Percentiles rank a stretch among this genome's conserved stretches.
These are phyloP conservation scores for Pterocles burchelli DNA, from an alignment of 2,113 vertebrate species.

Conservation along the genomic window DNA sequence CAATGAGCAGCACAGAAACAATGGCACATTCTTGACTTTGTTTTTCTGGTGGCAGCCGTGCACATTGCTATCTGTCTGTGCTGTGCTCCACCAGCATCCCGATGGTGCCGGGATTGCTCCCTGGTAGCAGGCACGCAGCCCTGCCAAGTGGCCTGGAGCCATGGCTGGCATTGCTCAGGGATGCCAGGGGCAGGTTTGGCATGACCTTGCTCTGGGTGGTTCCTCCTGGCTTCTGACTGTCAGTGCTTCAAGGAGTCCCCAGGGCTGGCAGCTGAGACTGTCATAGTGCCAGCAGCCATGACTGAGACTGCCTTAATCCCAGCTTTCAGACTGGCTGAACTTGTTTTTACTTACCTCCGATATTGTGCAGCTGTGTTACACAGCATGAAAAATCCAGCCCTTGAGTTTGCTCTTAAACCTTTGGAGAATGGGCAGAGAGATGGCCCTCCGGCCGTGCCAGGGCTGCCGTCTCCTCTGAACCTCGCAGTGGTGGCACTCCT, in stretches of 20 bases:
- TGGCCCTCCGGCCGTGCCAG: neutral
- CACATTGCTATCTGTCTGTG: neutral
- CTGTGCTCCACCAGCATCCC: accelerated
- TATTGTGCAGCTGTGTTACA: neutral
- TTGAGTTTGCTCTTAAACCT: neutral
- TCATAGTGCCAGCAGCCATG: neutral
- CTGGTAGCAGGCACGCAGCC: neutral
- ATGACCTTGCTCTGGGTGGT: neutral
- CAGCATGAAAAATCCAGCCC: neutral
- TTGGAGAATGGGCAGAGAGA: neutral
- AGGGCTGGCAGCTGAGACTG: accelerated
- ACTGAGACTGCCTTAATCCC: neutral
- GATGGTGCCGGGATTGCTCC: neutral
- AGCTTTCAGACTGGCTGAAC: neutral
- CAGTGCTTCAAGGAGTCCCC: neutral
- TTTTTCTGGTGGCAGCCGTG: neutral
- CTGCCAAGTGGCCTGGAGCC: neutral
- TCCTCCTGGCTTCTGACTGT: neutral
- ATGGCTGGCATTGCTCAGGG: neutral
- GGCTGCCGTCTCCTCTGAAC: neutral
- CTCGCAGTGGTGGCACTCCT: accelerated
- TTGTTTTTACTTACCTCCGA: neutral
- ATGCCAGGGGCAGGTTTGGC: neutral
- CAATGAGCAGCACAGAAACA: neutral
- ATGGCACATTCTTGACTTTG: neutral